Base-by-base conservation (phyloP, 2,888 invertebrate genomes). In the Drosophila emarginata region DNA sequence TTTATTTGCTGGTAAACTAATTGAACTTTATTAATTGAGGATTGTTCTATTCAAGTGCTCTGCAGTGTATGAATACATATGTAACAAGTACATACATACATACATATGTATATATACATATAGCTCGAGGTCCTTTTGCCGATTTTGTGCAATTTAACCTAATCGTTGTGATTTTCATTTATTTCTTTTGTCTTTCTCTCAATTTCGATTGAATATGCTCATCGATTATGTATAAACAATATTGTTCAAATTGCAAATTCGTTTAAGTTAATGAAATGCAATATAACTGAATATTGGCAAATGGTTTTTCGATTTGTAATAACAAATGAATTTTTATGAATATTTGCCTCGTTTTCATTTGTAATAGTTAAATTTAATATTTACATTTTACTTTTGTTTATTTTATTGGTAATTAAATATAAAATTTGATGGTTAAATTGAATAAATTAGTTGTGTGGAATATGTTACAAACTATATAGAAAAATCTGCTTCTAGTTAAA, bases 101-200 rank as follows among this genome's bases (percentile, higher is more conserved):
- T 40, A 51, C 36, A 37, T 5, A 39, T 56, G n/a, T 45, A 28
- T 36, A 52, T 45, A 37, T 52, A 45, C 45, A 18, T 64, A 74
- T 71, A 45, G 11, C 45, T 23, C 65, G 72, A 76, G 78, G 78
- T 78, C 72, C 67, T 61, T 74, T 75, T 66, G 67, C 62, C 71
- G 64, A 76, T 79, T 67, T 76, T 79, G 70, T 85, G 82, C 87
- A 87, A 84, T 87, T 82, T 79, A 75, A 84, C 70, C 72, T 84
- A 87, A 87, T 85, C 87, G 82, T 72, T 64, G 64, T 77, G 76
- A 78, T 79, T 83, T 77, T 72, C 76, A 78, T 78, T 81, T 79
- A 87, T 84, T 64, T 70, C 66, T 66, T 67, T 63, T 72, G 58
- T 70, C 50, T 32, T 51, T 32, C 53, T 14, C 15, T 18, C 14